phyloP scores from a whole-genome alignment of 2,888 invertebrate species.

The Coenonympha glycerion region DNA sequence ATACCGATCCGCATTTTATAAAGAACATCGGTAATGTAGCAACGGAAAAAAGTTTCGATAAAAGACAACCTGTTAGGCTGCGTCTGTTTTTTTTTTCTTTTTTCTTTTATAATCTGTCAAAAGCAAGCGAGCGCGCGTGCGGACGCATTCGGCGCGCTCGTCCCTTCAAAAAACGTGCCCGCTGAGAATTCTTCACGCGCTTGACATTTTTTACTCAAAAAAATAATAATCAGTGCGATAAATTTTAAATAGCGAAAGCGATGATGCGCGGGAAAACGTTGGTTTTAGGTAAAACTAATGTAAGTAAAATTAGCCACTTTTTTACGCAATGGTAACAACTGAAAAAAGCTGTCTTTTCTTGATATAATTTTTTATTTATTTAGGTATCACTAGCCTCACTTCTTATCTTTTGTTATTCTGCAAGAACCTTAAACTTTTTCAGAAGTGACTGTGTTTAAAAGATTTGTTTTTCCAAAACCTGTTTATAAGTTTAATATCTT shows the following conservation, averaged over 20 bases:
- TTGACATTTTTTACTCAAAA: constrained; percentile 46
- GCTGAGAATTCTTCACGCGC: constrained; percentile 53
- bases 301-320: too few species aligned
- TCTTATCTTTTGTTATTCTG: too few species aligned
- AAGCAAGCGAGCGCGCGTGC: constrained; percentile 43
- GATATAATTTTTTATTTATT: too few species aligned
- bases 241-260: not conserved
- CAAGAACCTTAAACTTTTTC: too few species aligned
- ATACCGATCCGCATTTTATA: constrained; percentile 10
- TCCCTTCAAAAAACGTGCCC: constrained; percentile 65
- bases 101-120: constrained; percentile 14
- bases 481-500: too few species aligned
- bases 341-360: too few species aligned
- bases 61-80: constrained; percentile 18
- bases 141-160: constrained; percentile 54
- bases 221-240: not conserved
- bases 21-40: constrained; percentile 11
- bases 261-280: not conserved
- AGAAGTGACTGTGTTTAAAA: too few species aligned
- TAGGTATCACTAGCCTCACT: too few species aligned
- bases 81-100: constrained; percentile 10
- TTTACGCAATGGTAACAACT: too few species aligned
- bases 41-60: constrained; percentile 12
- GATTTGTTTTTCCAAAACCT: too few species aligned
- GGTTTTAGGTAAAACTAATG: too few species aligned